A percentile compares a stretch with the other conserved stretches of the same genome.
Evolutionary conservation across 2,113 vertebrate species (phyloP).

Genomic region (Oreamnos americanus): DNA sequence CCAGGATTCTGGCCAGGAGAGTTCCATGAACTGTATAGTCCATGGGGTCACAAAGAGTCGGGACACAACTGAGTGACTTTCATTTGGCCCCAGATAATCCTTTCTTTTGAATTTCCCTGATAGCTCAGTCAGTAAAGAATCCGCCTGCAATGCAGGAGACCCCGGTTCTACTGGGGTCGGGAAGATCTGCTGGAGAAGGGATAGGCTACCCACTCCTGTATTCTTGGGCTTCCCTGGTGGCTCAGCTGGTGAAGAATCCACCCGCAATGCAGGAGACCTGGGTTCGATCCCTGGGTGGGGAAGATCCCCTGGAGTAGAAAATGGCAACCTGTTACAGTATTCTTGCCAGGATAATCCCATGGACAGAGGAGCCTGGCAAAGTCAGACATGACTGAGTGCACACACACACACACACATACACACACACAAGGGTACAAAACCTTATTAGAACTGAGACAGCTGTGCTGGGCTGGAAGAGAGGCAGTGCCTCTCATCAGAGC

Average conservation of each 20-base stretch:
- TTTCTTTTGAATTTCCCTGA: background rate
- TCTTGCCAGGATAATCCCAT: background rate
- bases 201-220: background rate
- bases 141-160: background rate
- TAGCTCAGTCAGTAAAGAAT: background rate
- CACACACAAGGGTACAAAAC: background rate
- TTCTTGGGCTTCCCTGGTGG: background rate
- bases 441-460: background rate
- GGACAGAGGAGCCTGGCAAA: background rate
- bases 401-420: background rate
- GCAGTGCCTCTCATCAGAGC: background rate
- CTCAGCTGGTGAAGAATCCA: background rate
- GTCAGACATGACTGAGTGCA: background rate
- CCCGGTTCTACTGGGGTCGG: accelerated
- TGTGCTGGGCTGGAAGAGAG: background rate
- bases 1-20: background rate
- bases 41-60: accelerated
- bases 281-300: background rate
- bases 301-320: background rate
- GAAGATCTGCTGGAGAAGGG: background rate
- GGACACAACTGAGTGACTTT: background rate
- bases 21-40: background rate
- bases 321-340: background rate
- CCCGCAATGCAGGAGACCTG: background rate
- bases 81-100: background rate